phyloP scores from a whole-genome alignment of 2,113 vertebrate species.

The Elgaria multicarinata region DNA sequence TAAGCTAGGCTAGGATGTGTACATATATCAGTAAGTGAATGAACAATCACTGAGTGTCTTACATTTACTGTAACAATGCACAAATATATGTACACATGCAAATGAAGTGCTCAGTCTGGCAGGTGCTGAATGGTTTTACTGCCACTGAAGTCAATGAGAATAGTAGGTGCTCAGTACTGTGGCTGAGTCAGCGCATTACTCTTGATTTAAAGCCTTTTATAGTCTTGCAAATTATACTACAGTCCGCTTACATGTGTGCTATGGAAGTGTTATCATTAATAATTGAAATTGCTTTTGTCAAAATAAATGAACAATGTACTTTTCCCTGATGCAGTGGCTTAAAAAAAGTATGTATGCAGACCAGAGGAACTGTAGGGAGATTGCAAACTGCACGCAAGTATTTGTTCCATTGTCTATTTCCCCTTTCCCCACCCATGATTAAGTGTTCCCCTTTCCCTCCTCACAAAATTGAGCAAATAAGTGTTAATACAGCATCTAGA shows the following conservation, averaged over 20 bases:
- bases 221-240: constrained; percentile 30
- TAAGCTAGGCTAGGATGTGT: neutral
- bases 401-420: constrained; percentile 9
- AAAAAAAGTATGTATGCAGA: constrained; percentile 20
- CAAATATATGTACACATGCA: neutral
- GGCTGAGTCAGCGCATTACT: constrained; percentile 26
- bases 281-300: constrained; percentile 39
- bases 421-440: neutral
- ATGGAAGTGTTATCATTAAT: constrained; percentile 40
- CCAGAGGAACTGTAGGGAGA: neutral
- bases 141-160: constrained; percentile 2
- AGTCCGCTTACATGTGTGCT: constrained; percentile 24
- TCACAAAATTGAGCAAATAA: constrained; percentile 1
- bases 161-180: constrained; percentile 13
- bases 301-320: constrained; percentile 34
- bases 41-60: neutral
- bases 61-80: neutral
- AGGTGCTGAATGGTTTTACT: constrained; percentile 10
- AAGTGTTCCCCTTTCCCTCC: neutral
- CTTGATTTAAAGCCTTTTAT: constrained; percentile 37
- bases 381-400: constrained; percentile 5
- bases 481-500: constrained; percentile 5
- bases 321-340: constrained; percentile 15
- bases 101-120: neutral
- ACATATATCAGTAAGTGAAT: neutral